phyloP scores from a whole-genome alignment of 2,113 vertebrate species.

The Esox niger region DNA sequence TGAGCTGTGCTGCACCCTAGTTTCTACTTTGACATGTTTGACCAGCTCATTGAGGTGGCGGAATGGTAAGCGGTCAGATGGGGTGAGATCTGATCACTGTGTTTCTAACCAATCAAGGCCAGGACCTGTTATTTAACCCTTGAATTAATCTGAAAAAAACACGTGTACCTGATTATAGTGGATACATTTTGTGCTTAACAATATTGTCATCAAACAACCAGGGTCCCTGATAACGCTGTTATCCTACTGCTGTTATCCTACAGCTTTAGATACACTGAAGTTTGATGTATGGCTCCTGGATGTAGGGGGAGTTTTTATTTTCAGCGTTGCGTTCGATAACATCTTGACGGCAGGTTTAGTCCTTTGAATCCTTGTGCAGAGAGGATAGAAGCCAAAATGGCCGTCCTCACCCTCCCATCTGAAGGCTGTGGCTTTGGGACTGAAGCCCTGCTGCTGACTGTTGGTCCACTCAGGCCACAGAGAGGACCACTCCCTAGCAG shows the following conservation, averaged over 20 bases:
- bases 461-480: constrained; percentile 50
- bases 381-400: no score
- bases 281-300: background rate
- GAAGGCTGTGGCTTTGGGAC: constrained; percentile 51
- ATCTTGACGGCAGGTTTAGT: constrained; percentile 32
- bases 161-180: no score
- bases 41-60: no score
- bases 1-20: constrained; percentile 56
- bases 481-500: constrained; percentile 64
- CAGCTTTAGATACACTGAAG: background rate
- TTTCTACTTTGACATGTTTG: no score
- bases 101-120: no score
- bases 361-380: background rate
- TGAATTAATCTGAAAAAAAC: no score
- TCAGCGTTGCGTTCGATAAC: constrained; percentile 33
- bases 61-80: background rate
- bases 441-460: constrained; percentile 40
- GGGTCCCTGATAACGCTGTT: no score
- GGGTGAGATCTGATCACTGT: no score
- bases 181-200: no score
- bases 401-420: constrained; percentile 32
- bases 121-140: no score
- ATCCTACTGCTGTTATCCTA: background rate
- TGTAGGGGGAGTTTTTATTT: constrained; percentile 9
- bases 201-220: no score